A percentile compares a stretch with the other conserved stretches of the same genome.
Evolutionary conservation across 2,888 invertebrate species (phyloP).

Genomic region (Drosophila anomelani): DNA sequence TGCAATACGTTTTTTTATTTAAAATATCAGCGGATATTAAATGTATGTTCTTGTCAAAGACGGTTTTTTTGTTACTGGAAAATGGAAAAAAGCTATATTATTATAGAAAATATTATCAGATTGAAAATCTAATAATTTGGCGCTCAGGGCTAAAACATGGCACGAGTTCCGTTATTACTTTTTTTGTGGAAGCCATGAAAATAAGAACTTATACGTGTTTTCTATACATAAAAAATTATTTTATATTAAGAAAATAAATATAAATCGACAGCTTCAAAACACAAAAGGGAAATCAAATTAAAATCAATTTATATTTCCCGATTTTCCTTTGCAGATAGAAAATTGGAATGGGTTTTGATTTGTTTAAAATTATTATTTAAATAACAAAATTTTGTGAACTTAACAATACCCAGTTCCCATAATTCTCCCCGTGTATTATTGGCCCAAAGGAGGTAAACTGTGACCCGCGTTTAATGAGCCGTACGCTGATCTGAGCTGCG

Average conservation of each 20-base stretch:
- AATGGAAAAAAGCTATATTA: background rate
- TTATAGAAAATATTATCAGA: background rate
- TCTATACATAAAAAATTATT: too few species aligned
- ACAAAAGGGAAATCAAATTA: too few species aligned
- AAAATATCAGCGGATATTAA: background rate
- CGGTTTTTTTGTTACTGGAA: background rate
- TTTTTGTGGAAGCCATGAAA: background rate
- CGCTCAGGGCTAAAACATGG: too few species aligned
- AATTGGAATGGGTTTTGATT: too few species aligned
- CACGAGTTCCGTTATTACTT: too few species aligned
- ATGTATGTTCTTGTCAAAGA: background rate
- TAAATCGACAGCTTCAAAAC: too few species aligned
- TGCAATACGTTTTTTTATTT: background rate
- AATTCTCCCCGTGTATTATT: constrained; percentile 11
- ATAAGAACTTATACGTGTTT: too few species aligned
- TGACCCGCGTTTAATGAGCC: constrained; percentile 76
- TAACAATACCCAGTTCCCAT: background rate
- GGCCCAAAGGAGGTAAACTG: constrained; percentile 36
- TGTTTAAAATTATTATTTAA: too few species aligned
- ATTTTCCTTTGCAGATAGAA: too few species aligned
- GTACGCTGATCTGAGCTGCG: constrained; percentile 45
- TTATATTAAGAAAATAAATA: too few species aligned
- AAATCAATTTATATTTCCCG: too few species aligned
- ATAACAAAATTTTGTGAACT: too few species aligned
- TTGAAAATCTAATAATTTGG: background rate